Conservation (phyloP, 2,888 invertebrate species). For the Temnothorax rugatulus region DNA sequence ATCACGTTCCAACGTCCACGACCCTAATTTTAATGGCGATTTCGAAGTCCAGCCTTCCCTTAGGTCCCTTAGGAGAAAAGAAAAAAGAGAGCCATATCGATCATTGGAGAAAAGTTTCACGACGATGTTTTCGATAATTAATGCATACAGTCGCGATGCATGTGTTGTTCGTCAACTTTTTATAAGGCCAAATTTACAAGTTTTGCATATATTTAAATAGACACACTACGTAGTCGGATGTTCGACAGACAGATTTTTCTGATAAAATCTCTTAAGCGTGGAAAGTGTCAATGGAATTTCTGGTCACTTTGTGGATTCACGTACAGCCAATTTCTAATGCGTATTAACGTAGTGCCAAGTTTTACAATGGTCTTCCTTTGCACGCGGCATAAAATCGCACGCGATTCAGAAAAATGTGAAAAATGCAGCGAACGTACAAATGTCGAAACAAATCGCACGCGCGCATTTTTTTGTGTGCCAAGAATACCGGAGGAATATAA, state of each 20-base stretch:
- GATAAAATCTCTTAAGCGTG: slow-evolving; percentile 8
- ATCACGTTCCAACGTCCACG: background rate
- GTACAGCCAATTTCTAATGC: background rate
- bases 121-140: slow-evolving; percentile 36
- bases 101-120: slow-evolving; percentile 35
- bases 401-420: background rate
- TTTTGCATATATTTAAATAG: slow-evolving; percentile 39
- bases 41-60: background rate
- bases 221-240: slow-evolving; percentile 7
- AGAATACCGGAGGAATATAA: background rate
- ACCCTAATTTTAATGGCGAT: slow-evolving; percentile 26
- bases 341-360: slow-evolving; percentile 47
- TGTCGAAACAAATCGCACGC: background rate
- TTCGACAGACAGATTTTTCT: background rate
- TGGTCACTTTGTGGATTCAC: slow-evolving; percentile 64
- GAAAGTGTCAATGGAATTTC: slow-evolving; percentile 10
- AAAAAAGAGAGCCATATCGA: slow-evolving; percentile 28
- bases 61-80: background rate
- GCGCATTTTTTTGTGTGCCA: slow-evolving; percentile 19
- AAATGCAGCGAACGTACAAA: background rate
- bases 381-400: background rate
- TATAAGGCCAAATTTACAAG: slow-evolving; percentile 53
- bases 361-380: slow-evolving; percentile 43
- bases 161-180: slow-evolving; percentile 38
- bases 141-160: slow-evolving; percentile 28